Evolutionary conservation across 2,888 invertebrate species (phyloP), one percentile per base, ranked within the genome.

Genomic region (Platycnemis pennipes): DNA sequence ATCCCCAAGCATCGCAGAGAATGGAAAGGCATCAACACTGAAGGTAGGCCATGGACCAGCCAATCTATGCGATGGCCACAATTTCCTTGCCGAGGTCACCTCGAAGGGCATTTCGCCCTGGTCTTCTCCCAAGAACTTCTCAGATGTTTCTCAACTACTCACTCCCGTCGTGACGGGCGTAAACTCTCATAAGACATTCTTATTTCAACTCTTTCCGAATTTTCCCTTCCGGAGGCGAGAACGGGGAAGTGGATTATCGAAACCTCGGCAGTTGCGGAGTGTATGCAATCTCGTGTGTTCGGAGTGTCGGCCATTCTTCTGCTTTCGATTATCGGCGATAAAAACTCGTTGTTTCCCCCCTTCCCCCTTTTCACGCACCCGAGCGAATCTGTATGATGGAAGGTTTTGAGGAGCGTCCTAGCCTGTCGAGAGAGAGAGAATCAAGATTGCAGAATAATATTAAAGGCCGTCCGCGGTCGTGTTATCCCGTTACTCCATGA

Each of bases 91-190:
- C n/a, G 77, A 13, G 11, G 37, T 16, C 2, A 37, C 2, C 1
- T 31, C 31, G 77, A 77, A 77, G 77, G 11, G 37, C 37, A 37
- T 11, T 77, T 13, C 16, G 37, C 37, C 16, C 31, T 3, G 31
- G 69, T 77, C 7, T 31, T 77, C 31, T 37, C 37, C 37, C 77
- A 16, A 16, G 31, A 77, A 11, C 77, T 19, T 37, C 77, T 77
- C 31, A 13, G 7, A 0, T 8, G 77, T 37, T 77, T 26, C 26
- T 77, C 16, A 77, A 26, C 37, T 16, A 37, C 37, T 37, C 31
- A 77, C 31, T 77, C 31, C 8, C 77, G 77, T 77, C 77, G 77
- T 77, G 77, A 77, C 77, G 77, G 77, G 77, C 77, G 37, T 77
- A 77, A 37, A 16, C 11, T 77, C 63, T 31, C 16, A 26, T 77